These are phyloP conservation scores for Eumacrocentrus americanus DNA, from an alignment of 2,888 invertebrate genomes.

Conservation along the genomic window DNA sequence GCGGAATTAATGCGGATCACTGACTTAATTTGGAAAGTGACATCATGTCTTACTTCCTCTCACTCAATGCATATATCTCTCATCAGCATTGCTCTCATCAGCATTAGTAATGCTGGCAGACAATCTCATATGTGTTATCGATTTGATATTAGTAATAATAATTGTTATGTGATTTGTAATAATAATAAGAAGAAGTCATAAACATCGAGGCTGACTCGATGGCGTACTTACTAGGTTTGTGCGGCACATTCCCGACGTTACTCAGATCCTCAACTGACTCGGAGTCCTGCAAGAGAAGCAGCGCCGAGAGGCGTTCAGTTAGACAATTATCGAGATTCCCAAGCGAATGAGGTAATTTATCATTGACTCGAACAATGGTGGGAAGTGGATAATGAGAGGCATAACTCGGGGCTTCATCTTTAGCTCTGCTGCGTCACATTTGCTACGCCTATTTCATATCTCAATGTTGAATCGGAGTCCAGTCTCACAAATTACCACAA, in stretches of 20 bases:
- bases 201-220: neutral
- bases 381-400: slow-evolving; percentile 37
- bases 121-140: slow-evolving; percentile 7
- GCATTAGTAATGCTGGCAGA: slow-evolving; percentile 5
- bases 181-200: slow-evolving; percentile 12
- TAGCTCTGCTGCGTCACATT: slow-evolving; percentile 13
- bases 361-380: slow-evolving; percentile 37
- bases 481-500: slow-evolving; percentile 4
- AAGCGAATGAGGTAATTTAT: slow-evolving; percentile 36
- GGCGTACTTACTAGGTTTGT: slow-evolving; percentile 56
- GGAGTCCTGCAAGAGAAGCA: slow-evolving; percentile 58
- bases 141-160: neutral
- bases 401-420: neutral
- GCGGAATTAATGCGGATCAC: slow-evolving; percentile 36
- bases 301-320: slow-evolving; percentile 27
- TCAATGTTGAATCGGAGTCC: slow-evolving; percentile 19
- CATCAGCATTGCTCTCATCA: neutral
- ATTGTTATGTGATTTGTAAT: slow-evolving; percentile 6
- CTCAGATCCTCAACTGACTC: slow-evolving; percentile 63
- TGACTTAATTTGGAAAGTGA: slow-evolving; percentile 38
- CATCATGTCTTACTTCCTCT: slow-evolving; percentile 34
- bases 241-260: slow-evolving; percentile 51
- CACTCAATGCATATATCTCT: slow-evolving; percentile 6
- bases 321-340: slow-evolving; percentile 37
- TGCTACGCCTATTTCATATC: slow-evolving; percentile 9